phyloP scores from a whole-genome alignment of 2,888 invertebrate species.

The Macrophya alboannulata region DNA sequence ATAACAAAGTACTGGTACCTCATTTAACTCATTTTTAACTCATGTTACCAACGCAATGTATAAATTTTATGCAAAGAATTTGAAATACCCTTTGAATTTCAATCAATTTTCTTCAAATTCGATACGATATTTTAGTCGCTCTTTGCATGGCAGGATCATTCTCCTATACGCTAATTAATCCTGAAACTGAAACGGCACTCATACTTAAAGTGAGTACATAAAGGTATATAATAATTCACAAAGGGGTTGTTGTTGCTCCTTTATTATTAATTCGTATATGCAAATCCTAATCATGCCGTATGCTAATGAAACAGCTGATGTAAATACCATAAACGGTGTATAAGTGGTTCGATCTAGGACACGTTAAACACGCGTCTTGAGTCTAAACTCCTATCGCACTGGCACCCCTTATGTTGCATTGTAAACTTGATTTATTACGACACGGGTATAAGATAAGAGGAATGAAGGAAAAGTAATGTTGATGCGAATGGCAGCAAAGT shows the following conservation, averaged over 20 bases:
- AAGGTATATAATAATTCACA: conserved; percentile 49
- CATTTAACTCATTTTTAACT: background rate
- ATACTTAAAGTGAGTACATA: background rate
- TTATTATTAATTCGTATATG: conserved; percentile 57
- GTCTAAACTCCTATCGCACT: conserved; percentile 15
- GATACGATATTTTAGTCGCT: background rate
- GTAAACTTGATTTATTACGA: conserved; percentile 35
- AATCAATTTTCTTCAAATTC: background rate
- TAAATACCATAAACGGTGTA: conserved; percentile 63
- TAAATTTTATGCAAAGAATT: conserved; percentile 55
- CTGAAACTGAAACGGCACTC: background rate
- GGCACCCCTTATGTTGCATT: conserved; percentile 22
- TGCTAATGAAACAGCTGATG: conserved; percentile 58
- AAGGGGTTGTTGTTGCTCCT: conserved; percentile 47
- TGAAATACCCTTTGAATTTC: background rate
- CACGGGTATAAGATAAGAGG: background rate
- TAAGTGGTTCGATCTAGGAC: conserved; percentile 63
- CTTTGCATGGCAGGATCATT: too few species aligned
- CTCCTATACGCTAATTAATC: background rate
- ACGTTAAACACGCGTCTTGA: conserved; percentile 35
- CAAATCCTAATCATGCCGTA: conserved; percentile 55
- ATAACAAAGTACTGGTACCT: conserved; percentile 2
- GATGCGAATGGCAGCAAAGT: background rate
- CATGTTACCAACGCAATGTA: background rate
- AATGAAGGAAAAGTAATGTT: background rate